Evolutionary conservation across 2,113 vertebrate species (phyloP).

Genomic region (Cranoglanis bouderius): DNA sequence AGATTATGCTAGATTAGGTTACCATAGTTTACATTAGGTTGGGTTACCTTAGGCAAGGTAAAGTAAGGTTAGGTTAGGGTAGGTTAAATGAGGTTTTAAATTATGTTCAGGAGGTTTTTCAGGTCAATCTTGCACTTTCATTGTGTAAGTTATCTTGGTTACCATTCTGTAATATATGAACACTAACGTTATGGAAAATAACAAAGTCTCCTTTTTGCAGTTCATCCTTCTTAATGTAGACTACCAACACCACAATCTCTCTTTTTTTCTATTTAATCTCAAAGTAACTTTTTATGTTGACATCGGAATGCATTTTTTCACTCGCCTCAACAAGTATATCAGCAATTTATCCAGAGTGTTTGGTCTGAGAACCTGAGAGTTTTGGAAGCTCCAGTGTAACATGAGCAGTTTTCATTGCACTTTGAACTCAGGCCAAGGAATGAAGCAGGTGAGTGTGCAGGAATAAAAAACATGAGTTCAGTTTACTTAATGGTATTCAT

Average conservation of each 20-base stretch:
- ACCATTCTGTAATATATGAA: neutral
- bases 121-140: neutral
- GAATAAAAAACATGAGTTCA: neutral
- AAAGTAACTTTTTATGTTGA: conserved; percentile 18
- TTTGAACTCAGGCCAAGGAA: conserved; percentile 24
- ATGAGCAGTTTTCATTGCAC: conserved; percentile 15
- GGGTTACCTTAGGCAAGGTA: neutral
- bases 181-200: neutral
- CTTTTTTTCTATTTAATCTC: neutral
- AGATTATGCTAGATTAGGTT: neutral
- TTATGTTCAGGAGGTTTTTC: neutral
- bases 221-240: neutral
- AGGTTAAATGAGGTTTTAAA: neutral
- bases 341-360: conserved; percentile 14
- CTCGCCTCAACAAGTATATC: conserved; percentile 17
- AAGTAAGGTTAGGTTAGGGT: neutral
- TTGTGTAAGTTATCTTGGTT: neutral
- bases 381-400: conserved; percentile 19
- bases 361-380: conserved; percentile 4
- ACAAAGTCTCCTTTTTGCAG: neutral
- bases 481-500: neutral
- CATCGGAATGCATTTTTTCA: conserved; percentile 27
- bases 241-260: neutral
- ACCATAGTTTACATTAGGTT: neutral
- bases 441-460: conserved; percentile 9